These are phyloP conservation scores for Dermolepida albohirtum DNA, from an alignment of 2,888 invertebrate genomes.

Conservation along the genomic window DNA sequence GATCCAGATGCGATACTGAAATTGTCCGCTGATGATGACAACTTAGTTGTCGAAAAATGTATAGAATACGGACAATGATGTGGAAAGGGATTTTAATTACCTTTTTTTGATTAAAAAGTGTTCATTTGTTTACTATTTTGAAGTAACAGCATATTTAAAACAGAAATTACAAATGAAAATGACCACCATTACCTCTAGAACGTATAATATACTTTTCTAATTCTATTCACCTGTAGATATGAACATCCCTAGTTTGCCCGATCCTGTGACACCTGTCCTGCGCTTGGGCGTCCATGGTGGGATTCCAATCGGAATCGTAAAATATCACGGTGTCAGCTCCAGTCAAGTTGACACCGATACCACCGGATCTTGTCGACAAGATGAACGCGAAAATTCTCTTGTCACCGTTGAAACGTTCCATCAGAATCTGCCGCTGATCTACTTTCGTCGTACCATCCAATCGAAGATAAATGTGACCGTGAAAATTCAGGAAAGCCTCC, in stretches of 20 bases:
- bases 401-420: conserved; percentile 98
- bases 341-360: conserved; percentile 97
- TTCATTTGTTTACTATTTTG: too few species aligned
- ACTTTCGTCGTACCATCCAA: conserved; percentile 97
- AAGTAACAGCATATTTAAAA: too few species aligned
- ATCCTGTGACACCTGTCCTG: conserved; percentile 98
- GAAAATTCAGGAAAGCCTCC: conserved; percentile 96
- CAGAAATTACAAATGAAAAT: too few species aligned
- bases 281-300: conserved; percentile 99
- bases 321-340: conserved; percentile 99
- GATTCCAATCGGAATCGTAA: conserved; percentile 99
- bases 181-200: too few species aligned
- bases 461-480: conserved; percentile 95
- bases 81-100: too few species aligned
- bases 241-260: conserved; percentile 98
- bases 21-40: too few species aligned
- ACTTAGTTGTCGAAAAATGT: too few species aligned
- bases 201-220: neutral
- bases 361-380: conserved; percentile 96
- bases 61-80: too few species aligned
- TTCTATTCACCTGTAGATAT: conserved; percentile 81
- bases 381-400: conserved; percentile 96
- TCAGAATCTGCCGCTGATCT: conserved; percentile 92
- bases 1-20: too few species aligned
- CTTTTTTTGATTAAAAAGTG: too few species aligned